These are phyloP conservation scores for Zoanthus sociatus DNA, from an alignment of 92 coral and sea anemone species.

Conservation along the genomic window DNA sequence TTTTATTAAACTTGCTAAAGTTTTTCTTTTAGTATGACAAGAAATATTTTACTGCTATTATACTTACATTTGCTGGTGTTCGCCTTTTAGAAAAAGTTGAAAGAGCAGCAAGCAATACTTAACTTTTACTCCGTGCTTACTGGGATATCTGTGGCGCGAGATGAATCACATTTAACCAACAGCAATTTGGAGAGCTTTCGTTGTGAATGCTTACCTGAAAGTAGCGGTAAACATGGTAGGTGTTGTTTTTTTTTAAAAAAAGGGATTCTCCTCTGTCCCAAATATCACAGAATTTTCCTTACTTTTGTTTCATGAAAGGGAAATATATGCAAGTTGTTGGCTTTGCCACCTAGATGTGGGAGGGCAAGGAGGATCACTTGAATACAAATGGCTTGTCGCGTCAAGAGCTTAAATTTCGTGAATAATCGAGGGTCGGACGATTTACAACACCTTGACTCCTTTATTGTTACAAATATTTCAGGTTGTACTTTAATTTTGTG, in stretches of 20 bases:
- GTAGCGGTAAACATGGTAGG: constrained; percentile 65
- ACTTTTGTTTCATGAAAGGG: too few relatives aligned
- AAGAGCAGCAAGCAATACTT: constrained; percentile 66
- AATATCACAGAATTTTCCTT: too few relatives aligned
- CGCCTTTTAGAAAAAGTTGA: constrained; percentile 48
- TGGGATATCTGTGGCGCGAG: constrained; percentile 76
- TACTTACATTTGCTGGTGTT: not conserved
- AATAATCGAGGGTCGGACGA: too few relatives aligned
- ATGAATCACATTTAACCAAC: constrained; percentile 49
- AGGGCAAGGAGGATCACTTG: too few relatives aligned
- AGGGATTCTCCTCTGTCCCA: too few relatives aligned
- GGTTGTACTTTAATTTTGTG: too few relatives aligned
- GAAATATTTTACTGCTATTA: not conserved
- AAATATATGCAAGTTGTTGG: too few relatives aligned
- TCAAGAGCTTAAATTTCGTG: too few relatives aligned
- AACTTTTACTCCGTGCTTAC: constrained; percentile 81
- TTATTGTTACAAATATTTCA: too few relatives aligned
- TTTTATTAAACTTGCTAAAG: not conserved
- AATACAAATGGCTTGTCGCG: too few relatives aligned
- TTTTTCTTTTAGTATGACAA: not conserved
- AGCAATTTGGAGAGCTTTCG: constrained; percentile 70
- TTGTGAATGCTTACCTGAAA: constrained; percentile 69
- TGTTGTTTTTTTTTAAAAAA: not conserved
- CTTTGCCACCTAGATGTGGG: too few relatives aligned
- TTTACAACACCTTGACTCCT: too few relatives aligned